Evolutionary conservation across 2,888 invertebrate species (phyloP).

Genomic region (Drosophila anomalata): DNA sequence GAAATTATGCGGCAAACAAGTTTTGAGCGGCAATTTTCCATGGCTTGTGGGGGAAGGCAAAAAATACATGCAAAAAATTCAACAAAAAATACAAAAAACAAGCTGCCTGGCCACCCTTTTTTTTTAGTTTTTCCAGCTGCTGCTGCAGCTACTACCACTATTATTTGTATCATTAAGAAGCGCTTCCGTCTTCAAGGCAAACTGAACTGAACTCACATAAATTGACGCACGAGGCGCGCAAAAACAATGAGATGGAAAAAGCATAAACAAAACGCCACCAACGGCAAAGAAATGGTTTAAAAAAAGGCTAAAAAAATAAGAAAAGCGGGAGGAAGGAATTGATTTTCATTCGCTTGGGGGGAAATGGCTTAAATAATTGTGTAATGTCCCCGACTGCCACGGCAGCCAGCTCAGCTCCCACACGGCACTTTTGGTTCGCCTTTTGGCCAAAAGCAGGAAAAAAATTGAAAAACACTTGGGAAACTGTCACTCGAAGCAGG

Average conservation of each 20-base stretch:
- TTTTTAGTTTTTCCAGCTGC: conserved; percentile 39
- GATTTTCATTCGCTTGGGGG: conserved; percentile 53
- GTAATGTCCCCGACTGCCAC: conserved; percentile 46
- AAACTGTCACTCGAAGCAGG: no score
- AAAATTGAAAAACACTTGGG: background rate
- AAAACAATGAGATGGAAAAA: conserved; percentile 64
- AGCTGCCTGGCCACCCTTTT: conserved; percentile 55
- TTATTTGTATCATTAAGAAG: conserved; percentile 63
- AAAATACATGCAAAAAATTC: background rate
- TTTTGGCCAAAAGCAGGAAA: conserved; percentile 6
- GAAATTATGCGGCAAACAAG: conserved; percentile 71
- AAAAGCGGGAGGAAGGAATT: conserved; percentile 51
- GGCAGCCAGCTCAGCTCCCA: conserved; percentile 6
- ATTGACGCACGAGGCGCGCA: conserved; percentile 61
- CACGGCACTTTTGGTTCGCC: conserved; percentile 1
- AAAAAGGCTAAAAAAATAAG: conserved; percentile 16
- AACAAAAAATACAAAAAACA: conserved; percentile 5
- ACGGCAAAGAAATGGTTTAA: conserved; percentile 22
- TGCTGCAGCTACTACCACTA: conserved; percentile 39
- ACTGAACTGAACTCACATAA: conserved; percentile 56
- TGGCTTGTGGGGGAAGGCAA: conserved; percentile 14
- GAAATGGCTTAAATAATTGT: conserved; percentile 59
- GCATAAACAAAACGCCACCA: conserved; percentile 51
- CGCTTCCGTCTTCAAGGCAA: conserved; percentile 58
- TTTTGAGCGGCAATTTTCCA: conserved; percentile 53